Evolutionary conservation across 2,888 invertebrate species (phyloP).

Genomic region (Molanna angustata): DNA sequence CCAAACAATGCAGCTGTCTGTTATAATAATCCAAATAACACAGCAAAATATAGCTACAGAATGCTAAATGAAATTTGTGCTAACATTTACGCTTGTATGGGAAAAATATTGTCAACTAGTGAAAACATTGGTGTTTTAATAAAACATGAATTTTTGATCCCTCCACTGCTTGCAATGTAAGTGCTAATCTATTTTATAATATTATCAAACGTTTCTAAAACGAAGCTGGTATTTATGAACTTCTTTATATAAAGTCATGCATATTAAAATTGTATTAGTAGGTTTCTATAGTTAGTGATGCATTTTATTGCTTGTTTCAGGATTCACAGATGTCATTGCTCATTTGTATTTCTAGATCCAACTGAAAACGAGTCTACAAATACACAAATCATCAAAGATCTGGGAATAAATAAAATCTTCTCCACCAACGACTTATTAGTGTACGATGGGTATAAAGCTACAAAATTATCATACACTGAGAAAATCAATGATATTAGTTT

Average conservation of each 20-base stretch:
- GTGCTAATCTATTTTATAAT: too few species aligned
- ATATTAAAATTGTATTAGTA: too few species aligned
- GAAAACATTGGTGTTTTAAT: slow-evolving; percentile 51
- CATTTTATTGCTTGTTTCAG: slow-evolving; percentile 39
- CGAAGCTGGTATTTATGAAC: too few species aligned
- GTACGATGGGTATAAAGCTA: slow-evolving; percentile 12
- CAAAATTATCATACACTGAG: slow-evolving; percentile 6
- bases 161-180: too few species aligned
- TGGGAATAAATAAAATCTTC: slow-evolving; percentile 43
- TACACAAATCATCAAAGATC: slow-evolving; percentile 38
- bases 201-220: too few species aligned
- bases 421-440: too few species aligned
- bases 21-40: slow-evolving; percentile 30
- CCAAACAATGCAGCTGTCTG: slow-evolving; percentile 44
- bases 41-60: background rate
- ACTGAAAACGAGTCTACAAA: slow-evolving; percentile 39
- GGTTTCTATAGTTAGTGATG: too few species aligned
- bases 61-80: slow-evolving; percentile 47
- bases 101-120: slow-evolving; percentile 42
- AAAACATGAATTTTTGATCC: too few species aligned
- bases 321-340: slow-evolving; percentile 50
- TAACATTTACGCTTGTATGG: slow-evolving; percentile 47
- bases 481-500: background rate
- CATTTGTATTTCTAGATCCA: slow-evolving; percentile 54
- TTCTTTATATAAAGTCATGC: too few species aligned